Evolutionary conservation across 1,140 invertebrate genomes (phyloP).

Genomic region (Heliconius eleuchia): DNA sequence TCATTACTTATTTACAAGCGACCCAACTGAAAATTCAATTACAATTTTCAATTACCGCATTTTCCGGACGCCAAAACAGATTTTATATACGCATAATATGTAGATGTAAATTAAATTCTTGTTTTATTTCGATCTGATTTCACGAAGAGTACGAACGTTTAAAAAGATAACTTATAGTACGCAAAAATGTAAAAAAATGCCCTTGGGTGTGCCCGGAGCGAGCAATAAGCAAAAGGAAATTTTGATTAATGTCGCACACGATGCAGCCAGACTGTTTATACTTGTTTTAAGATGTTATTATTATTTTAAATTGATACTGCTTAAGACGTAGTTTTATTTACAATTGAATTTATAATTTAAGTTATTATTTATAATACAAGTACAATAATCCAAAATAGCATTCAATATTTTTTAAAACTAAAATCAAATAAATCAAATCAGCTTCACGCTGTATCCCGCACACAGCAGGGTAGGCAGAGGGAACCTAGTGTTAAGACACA

Average conservation of each 20-base stretch:
- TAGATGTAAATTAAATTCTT: conserved; percentile 8
- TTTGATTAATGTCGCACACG: conserved; percentile 30
- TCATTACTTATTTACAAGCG: conserved; percentile 9
- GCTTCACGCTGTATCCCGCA: too few relatives aligned
- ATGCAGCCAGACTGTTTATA: conserved; percentile 14
- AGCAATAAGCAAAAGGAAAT: conserved; percentile 35
- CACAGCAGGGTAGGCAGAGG: too few relatives aligned
- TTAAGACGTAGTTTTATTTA: background rate
- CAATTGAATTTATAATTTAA: background rate
- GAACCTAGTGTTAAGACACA: too few relatives aligned
- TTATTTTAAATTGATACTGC: background rate
- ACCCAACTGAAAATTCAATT: conserved; percentile 17
- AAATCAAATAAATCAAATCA: too few relatives aligned
- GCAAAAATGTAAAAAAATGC: conserved; percentile 25
- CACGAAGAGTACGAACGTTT: conserved; percentile 8
- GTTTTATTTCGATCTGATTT: conserved; percentile 16
- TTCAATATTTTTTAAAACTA: too few relatives aligned
- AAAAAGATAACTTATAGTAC: conserved; percentile 10
- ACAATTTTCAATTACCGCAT: conserved; percentile 15
- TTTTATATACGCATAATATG: background rate
- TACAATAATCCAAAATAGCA: too few relatives aligned
- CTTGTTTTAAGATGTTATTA: background rate
- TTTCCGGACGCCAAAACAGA: background rate
- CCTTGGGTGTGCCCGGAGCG: conserved; percentile 9
- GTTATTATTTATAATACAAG: too few relatives aligned